A percentile compares a stretch with the other conserved stretches of the same genome.
Conservation (phyloP, 2,888 invertebrate species). For the Ditylenchus weischeri region DNA sequence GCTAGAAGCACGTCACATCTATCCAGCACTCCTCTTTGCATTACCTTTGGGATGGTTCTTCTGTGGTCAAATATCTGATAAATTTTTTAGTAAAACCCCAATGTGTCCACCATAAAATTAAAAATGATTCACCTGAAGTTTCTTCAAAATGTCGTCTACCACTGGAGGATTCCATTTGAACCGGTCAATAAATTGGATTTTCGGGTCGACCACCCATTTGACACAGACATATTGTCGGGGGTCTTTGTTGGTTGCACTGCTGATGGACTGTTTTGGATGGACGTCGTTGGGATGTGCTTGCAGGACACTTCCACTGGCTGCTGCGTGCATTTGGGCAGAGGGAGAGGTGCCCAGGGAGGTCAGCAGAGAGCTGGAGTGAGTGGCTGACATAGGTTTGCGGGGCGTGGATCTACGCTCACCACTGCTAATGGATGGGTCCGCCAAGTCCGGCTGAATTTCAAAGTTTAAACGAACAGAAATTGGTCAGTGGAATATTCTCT, state of each 20-base stretch:
- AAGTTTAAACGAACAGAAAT: not conserved
- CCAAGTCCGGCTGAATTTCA: constrained; percentile 15
- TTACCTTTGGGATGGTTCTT: constrained; percentile 97
- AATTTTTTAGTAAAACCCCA: not conserved
- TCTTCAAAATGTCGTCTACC: constrained; percentile 94
- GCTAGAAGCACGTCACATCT: constrained; percentile 88
- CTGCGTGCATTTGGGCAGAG: not conserved
- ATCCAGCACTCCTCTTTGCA: constrained; percentile 96
- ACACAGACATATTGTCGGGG: constrained; percentile 73
- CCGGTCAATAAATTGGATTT: constrained; percentile 53
- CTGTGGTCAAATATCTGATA: constrained; percentile 82
- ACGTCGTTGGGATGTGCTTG: not conserved
- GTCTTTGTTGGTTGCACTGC: constrained; percentile 25
- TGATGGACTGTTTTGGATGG: not conserved
- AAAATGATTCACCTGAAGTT: constrained; percentile 65
- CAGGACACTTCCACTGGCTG: not conserved
- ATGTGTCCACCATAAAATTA: not conserved
- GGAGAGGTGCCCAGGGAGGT: not conserved
- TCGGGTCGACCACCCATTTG: constrained; percentile 93
- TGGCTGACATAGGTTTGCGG: not conserved
- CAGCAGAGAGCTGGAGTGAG: not conserved
- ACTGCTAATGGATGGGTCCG: not conserved
- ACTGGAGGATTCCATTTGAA: constrained; percentile 82
- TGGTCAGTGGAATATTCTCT: too few species aligned
- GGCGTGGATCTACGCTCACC: not conserved